These are phyloP conservation scores for Enteromius mattozi DNA, from an alignment of 2,797 vertebrate genomes.

Conservation along the genomic window DNA sequence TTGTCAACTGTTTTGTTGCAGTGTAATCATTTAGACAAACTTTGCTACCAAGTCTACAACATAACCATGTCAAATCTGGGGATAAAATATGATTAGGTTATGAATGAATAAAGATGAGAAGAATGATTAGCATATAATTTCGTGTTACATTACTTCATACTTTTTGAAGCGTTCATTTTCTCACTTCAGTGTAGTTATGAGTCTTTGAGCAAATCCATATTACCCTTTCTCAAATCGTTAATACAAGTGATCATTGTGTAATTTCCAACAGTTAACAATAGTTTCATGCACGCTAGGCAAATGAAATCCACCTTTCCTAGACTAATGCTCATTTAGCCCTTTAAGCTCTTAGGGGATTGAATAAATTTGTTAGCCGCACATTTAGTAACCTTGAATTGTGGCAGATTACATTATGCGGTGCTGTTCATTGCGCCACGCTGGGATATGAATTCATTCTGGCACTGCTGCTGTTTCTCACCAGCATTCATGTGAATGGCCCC, in stretches of 20 bases:
- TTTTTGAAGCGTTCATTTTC: neutral
- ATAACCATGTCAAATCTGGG: neutral
- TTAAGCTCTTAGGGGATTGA: slow-evolving; percentile 51
- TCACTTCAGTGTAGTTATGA: neutral
- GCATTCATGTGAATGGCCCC: slow-evolving; percentile 45
- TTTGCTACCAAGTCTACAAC: slow-evolving; percentile 10
- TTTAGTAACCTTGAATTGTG: slow-evolving; percentile 60
- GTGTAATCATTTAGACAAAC: slow-evolving; percentile 33
- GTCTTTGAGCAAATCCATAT: slow-evolving; percentile 7
- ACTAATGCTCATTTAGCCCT: slow-evolving; percentile 52
- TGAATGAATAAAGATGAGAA: neutral
- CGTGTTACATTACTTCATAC: neutral
- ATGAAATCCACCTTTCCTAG: slow-evolving; percentile 50
- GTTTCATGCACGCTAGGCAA: slow-evolving; percentile 42
- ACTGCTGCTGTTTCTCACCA: slow-evolving; percentile 43
- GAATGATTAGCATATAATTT: neutral
- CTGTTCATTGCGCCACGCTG: slow-evolving; percentile 38
- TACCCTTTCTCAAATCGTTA: slow-evolving; percentile 19
- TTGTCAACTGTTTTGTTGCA: slow-evolving; percentile 47
- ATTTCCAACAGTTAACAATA: slow-evolving; percentile 44
- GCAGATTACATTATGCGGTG: slow-evolving; percentile 55
- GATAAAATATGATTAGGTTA: neutral
- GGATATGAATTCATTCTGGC: slow-evolving; percentile 55
- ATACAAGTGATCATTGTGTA: slow-evolving; percentile 27
- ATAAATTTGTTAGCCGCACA: slow-evolving; percentile 56